A percentile compares a stretch with the other conserved stretches of the same genome.
Conservation (phyloP, 2,113 vertebrate species). For the Silurus glanis region DNA sequence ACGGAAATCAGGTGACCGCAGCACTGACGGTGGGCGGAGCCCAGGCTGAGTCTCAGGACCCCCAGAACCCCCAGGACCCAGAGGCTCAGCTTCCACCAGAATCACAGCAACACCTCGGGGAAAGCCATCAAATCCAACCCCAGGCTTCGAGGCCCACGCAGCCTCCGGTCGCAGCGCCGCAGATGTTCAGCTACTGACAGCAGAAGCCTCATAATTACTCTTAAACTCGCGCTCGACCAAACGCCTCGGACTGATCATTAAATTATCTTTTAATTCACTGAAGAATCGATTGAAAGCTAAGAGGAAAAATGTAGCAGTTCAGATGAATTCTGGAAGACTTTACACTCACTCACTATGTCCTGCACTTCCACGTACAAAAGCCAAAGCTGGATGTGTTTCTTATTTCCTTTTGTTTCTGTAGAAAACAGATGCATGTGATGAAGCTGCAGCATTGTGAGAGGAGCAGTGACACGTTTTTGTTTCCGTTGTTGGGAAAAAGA, state of each 20-base stretch:
- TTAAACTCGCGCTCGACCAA: slow-evolving; percentile 44
- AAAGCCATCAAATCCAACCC: slow-evolving; percentile 65
- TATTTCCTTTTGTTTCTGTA: slow-evolving; percentile 49
- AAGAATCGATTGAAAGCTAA: neutral
- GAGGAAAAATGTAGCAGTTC: slow-evolving; percentile 12
- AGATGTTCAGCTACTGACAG: slow-evolving; percentile 91
- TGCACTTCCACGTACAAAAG: slow-evolving; percentile 47
- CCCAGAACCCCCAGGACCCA: slow-evolving; percentile 58
- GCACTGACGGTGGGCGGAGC: slow-evolving; percentile 51
- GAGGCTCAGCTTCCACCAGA: slow-evolving; percentile 66
- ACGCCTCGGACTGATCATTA: neutral
- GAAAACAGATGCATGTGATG: neutral
- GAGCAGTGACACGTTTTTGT: neutral
- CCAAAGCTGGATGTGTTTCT: slow-evolving; percentile 59
- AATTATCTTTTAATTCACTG: neutral
- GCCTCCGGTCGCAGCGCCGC: slow-evolving; percentile 69
- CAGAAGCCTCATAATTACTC: slow-evolving; percentile 42
- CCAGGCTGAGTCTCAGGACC: slow-evolving; percentile 44
- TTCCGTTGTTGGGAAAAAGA: neutral
- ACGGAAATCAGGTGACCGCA: slow-evolving; percentile 27
- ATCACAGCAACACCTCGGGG: slow-evolving; percentile 39
- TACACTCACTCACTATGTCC: slow-evolving; percentile 41
- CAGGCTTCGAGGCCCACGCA: slow-evolving; percentile 64
- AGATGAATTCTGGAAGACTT: slow-evolving; percentile 26
- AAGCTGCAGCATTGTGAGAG: neutral